Conservation (phyloP, 1,140 invertebrate species). For the Leptopilina boulardi region DNA sequence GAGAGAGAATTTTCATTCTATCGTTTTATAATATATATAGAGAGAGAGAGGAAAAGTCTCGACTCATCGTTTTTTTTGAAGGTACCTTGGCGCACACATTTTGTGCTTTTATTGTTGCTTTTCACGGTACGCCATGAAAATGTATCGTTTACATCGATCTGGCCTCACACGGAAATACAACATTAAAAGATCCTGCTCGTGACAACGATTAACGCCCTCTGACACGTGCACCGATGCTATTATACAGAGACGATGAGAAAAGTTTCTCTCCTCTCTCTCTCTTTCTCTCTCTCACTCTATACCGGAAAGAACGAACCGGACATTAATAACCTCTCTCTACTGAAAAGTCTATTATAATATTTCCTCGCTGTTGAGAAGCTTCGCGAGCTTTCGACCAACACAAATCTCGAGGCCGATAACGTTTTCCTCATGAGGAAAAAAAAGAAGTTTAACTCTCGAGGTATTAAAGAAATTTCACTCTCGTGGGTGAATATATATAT, state of each 20-base stretch:
- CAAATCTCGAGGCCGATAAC: constrained; percentile 33
- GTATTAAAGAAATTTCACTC: constrained; percentile 33
- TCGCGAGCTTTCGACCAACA: background rate
- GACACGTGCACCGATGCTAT: constrained; percentile 59
- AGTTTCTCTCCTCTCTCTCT: constrained; percentile 48
- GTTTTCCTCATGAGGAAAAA: background rate
- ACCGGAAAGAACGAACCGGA: constrained; percentile 43
- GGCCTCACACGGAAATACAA: constrained; percentile 25
- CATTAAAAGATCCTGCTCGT: constrained; percentile 55
- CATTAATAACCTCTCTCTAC: constrained; percentile 57
- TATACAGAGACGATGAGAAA: constrained; percentile 58
- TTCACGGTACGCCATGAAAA: background rate
- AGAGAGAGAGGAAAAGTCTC: no score
- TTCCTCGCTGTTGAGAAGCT: constrained; percentile 14
- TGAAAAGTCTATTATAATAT: constrained; percentile 36
- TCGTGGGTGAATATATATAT: background rate
- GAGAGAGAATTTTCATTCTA: background rate
- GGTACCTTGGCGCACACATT: background rate
- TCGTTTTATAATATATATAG: background rate
- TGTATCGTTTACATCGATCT: constrained; percentile 26
- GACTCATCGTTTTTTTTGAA: background rate
- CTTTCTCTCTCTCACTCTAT: background rate
- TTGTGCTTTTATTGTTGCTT: constrained; percentile 18
- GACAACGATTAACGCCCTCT: constrained; percentile 56
- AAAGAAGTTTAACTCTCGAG: background rate